Evolutionary conservation across 23 tunicate species (phyloP).

Genomic region (Corella eumyota): DNA sequence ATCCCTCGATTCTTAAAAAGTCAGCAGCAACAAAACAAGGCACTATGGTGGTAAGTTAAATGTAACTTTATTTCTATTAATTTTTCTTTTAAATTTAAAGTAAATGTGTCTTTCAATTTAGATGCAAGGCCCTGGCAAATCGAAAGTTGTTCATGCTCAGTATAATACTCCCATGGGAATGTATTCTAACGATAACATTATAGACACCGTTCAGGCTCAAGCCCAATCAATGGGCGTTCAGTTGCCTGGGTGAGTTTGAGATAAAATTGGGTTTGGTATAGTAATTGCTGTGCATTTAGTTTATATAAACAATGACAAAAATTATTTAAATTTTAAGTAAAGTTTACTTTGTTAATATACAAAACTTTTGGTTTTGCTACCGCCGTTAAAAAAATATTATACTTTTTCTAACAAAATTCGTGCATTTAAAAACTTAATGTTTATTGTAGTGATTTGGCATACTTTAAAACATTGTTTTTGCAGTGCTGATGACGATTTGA

Average conservation of each 20-base stretch:
- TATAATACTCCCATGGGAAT: slow-evolving; percentile 98
- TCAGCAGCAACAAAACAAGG: slow-evolving; percentile 72
- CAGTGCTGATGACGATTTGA: slow-evolving; percentile 13
- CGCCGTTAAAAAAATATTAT: too few species aligned
- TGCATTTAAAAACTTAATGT: too few species aligned
- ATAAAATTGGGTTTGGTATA: too few species aligned
- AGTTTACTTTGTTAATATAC: too few species aligned
- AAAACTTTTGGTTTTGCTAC: too few species aligned
- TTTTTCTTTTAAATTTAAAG: too few species aligned
- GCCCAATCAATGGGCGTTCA: slow-evolving; percentile 87
- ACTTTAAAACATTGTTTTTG: neutral
- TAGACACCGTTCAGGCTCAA: slow-evolving; percentile 93
- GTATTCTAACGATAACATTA: slow-evolving; percentile 90
- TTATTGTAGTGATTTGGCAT: too few species aligned
- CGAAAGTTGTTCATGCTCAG: slow-evolving; percentile 87
- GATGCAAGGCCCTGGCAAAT: slow-evolving; percentile 95
- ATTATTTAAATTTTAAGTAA: too few species aligned
- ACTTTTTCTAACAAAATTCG: too few species aligned
- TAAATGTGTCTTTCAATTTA: neutral
- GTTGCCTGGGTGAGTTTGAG: slow-evolving; percentile 64
- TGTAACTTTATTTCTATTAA: too few species aligned
- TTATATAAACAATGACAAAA: too few species aligned
- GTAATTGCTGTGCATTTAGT: too few species aligned
- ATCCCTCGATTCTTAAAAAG: slow-evolving; percentile 51
- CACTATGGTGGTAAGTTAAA: slow-evolving; percentile 75